These are phyloP conservation scores for Diplosoma virens DNA, from an alignment of 23 tunicate genomes.

Conservation along the genomic window DNA sequence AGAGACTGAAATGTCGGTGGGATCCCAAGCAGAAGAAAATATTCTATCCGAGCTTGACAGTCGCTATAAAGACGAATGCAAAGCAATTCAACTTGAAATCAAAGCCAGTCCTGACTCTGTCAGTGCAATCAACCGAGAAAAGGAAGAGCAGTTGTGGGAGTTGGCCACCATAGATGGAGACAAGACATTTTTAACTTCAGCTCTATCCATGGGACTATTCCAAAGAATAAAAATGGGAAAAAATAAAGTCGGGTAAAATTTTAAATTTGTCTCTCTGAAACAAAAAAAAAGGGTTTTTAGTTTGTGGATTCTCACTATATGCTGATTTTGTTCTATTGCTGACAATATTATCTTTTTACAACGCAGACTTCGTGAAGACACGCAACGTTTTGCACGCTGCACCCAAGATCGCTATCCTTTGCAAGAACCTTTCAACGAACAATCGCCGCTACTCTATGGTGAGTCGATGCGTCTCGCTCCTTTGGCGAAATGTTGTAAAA, in stretches of 20 bases:
- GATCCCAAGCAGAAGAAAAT: slow-evolving; percentile 15
- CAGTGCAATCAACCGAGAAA: slow-evolving; percentile 3
- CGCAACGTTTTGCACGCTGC: slow-evolving; percentile 37
- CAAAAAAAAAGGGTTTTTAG: neutral
- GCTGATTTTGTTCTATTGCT: neutral
- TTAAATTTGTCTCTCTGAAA: neutral
- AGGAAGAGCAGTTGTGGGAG: slow-evolving; percentile 60
- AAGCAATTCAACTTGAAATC: neutral
- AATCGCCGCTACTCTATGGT: slow-evolving; percentile 32
- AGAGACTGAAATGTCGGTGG: slow-evolving; percentile 44
- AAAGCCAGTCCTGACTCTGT: neutral
- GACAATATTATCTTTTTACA: neutral
- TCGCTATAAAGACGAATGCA: slow-evolving; percentile 63
- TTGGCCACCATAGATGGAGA: slow-evolving; percentile 28
- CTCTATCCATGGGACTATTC: slow-evolving; percentile 44
- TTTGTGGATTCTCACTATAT: neutral
- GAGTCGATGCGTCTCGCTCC: too few species aligned
- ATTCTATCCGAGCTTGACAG: slow-evolving; percentile 34
- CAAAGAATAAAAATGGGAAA: slow-evolving; percentile 28
- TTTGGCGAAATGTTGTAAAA: too few species aligned
- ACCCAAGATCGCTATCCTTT: slow-evolving; percentile 53
- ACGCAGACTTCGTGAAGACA: slow-evolving; percentile 58
- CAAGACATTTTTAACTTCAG: slow-evolving; percentile 46
- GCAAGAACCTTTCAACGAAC: slow-evolving; percentile 51
- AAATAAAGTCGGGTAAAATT: neutral